phyloP scores from a whole-genome alignment of 2,888 invertebrate genomes.

The Neoitamus cyanurus region DNA sequence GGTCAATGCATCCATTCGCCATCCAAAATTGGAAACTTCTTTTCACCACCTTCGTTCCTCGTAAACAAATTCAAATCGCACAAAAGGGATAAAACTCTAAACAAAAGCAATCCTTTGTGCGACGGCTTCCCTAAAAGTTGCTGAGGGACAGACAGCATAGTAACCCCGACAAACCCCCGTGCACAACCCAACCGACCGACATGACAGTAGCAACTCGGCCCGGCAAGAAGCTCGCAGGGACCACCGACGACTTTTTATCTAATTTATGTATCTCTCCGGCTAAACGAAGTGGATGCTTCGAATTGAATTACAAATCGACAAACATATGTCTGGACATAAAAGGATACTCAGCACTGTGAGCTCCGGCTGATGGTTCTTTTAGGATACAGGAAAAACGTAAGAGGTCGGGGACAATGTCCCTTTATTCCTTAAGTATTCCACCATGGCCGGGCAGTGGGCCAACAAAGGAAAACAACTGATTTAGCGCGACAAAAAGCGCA shows the following conservation, averaged over 20 bases:
- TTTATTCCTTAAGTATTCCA: conserved; percentile 28
- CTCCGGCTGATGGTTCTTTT: conserved; percentile 34
- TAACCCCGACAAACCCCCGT: background rate
- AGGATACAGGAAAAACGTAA: background rate
- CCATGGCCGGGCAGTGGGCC: background rate
- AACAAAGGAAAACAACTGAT: conserved; percentile 6
- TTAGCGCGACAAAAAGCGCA: conserved; percentile 17
- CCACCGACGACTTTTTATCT: conserved; percentile 37
- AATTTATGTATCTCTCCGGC: conserved; percentile 39
- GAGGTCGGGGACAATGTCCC: conserved; percentile 1
- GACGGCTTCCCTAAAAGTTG: background rate
- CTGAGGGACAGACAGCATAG: background rate
- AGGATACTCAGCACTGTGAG: conserved; percentile 43
- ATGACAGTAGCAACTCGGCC: too few species aligned
- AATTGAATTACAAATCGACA: conserved; percentile 52
- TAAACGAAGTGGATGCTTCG: conserved; percentile 44
- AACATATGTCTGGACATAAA: conserved; percentile 50
- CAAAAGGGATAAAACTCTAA: conserved; percentile 21
- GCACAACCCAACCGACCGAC: background rate
- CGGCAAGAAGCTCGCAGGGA: background rate
- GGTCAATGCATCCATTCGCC: background rate
- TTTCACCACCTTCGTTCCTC: background rate
- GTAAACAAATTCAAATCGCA: conserved; percentile 33
- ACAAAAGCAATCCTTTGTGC: conserved; percentile 28
- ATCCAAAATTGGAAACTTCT: background rate